A percentile compares a stretch with the other conserved stretches of the same genome.
phyloP scores from a whole-genome alignment of 1,140 invertebrate genomes.

The Bilobella aurantiaca region DNA sequence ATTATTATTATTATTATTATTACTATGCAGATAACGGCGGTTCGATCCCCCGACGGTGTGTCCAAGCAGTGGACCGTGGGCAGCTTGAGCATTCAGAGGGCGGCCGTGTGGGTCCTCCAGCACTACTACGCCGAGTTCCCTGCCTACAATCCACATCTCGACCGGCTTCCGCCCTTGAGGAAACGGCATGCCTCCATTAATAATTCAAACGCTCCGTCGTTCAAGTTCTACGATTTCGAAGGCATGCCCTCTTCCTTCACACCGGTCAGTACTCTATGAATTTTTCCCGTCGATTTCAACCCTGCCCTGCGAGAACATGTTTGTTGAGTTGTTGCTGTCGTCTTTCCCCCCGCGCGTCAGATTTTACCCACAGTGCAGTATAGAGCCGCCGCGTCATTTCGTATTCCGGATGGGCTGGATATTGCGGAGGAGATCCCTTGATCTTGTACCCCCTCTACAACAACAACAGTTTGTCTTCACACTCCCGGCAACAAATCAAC shows the following conservation, averaged over 20 bases:
- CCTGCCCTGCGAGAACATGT: too few relatives aligned
- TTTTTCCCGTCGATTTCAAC: too few relatives aligned
- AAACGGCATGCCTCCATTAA: conserved; percentile 30
- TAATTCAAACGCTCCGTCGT: conserved; percentile 39
- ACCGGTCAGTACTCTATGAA: conserved; percentile 41
- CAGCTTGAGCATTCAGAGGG: conserved; percentile 84
- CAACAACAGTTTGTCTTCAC: too few relatives aligned
- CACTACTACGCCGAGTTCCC: conserved; percentile 93
- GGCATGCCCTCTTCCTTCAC: conserved; percentile 59
- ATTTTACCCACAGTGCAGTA: too few relatives aligned
- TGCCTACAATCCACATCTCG: conserved; percentile 92
- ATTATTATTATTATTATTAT: background rate
- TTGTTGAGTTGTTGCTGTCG: too few relatives aligned
- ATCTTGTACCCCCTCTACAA: too few relatives aligned
- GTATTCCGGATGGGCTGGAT: too few relatives aligned
- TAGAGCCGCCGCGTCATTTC: too few relatives aligned
- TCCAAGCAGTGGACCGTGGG: conserved; percentile 64
- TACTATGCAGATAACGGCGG: conserved; percentile 44
- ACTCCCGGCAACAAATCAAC: too few relatives aligned
- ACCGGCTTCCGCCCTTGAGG: conserved; percentile 66
- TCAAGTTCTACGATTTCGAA: conserved; percentile 96
- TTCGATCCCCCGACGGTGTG: conserved; percentile 86
- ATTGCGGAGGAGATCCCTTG: too few relatives aligned
- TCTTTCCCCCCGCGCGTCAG: too few relatives aligned
- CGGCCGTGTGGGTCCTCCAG: conserved; percentile 85